Base-by-base conservation (phyloP, 2,797 vertebrate species). In the Tachyglossus aculeatus region DNA sequence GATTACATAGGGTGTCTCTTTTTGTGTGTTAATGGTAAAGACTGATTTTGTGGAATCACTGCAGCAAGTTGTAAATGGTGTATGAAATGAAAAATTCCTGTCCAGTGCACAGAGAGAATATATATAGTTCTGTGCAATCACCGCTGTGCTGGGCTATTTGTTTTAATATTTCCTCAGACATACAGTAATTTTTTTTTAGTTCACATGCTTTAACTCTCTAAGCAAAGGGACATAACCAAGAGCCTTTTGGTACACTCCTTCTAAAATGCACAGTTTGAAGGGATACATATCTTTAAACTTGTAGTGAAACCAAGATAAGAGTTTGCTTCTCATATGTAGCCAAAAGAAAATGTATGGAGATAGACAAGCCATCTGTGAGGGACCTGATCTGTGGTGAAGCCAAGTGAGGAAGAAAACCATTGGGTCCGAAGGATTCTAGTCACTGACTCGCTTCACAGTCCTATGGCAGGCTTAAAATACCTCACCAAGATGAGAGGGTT, bases 81-180 rank as follows among this genome's bases (percentile, higher is more conserved):
- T 87, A 91, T 90, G 90, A 88, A 90, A 90, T 86, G 84, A 90
- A 85, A 89, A 89, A 88, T 77, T 84, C 81, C 80, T 78, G 71
- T 71, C 86, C 86, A 84, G 56, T 78, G 78, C 81, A 73, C 77
- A 80, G 71, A 79, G 72, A 0, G 0, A 79, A 80, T 68, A 58
- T 58, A 73, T 73, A 77, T 71, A 44, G 56, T 76, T 71, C 74
- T 67, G 1, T 54, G 69, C 62, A 74, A 68, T 77, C 2, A 3
- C 74, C 36, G 71, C 65, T 54, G 57, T 7, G 11, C 71, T 77
- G 80, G 63, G 74, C 59, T 76, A 22, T 84, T 83, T 86, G 71
- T 83, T 89, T 77, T 86, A 61, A 67, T 74, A 44, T 51, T 57
- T 55, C 60, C 80, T 85, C 65, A 82, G 84, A 80, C 56, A 24